Evolutionary conservation across 2,113 vertebrate genomes (phyloP), one percentile per base, ranked within the genome.

Genomic region (Cercocebus atys): DNA sequence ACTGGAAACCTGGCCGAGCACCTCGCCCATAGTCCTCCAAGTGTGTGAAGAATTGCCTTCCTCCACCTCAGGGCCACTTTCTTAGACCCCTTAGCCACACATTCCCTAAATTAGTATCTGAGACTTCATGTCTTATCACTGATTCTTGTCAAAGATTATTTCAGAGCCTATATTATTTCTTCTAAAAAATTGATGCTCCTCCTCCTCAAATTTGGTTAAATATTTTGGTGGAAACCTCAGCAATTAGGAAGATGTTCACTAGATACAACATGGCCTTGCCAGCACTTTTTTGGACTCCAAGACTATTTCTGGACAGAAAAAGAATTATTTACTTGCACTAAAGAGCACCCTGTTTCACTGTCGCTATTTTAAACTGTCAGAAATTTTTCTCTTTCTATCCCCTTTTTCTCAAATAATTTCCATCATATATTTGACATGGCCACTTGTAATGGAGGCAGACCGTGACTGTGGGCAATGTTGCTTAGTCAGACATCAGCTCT

Each of bases 301-400:
- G 30, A 61, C n/a, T 92, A 47, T 96, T 97, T 96, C 23, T 70
- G 55, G 87, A 40, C 57, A 95, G 55, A 88, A 83, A 90, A 82
- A 73, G 50, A 79, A 23, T 88, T 55, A 6, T 85, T 94, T 87
- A 79, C 30, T 82, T 94, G 55, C 61, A 38, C 75, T 43, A 72
- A 59, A 90, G 87, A 90, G n/a, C 35, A 83, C 52, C n/a, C 52
- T 68, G 50, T 59, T 47, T 27, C 8, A 38, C 27, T 12, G 8
- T 78, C 40, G 14, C 50, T 96, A 72, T 95, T 92, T 91, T 35
- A 61, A 75, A 78, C 35, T 72, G 64, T 90, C 52, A 40, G 55
- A 85, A 87, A 59, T 97, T 68, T 68, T 68, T 68, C 32, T 91
- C 38, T 89, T 80, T 50, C 50, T 83, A 12, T 18, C 16, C 13